Conservation (phyloP, 2,797 vertebrate genomes). For the Natrix natrix region DNA sequence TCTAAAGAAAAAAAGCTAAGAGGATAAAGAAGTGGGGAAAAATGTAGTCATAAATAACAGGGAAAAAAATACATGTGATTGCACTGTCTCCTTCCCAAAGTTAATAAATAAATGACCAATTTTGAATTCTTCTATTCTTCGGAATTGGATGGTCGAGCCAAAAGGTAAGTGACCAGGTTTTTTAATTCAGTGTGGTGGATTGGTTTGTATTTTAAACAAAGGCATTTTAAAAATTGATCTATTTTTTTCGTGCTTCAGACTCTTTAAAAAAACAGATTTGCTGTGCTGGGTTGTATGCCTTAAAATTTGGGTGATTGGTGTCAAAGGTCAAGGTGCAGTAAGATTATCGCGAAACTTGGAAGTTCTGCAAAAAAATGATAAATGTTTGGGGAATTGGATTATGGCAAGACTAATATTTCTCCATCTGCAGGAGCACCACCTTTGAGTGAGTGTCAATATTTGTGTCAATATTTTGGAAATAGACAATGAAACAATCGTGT, state of each 20-base stretch:
- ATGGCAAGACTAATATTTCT: neutral
- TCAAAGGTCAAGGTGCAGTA: neutral
- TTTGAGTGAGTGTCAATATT: neutral
- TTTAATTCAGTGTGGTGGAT: neutral
- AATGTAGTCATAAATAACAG: neutral
- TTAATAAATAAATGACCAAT: neutral
- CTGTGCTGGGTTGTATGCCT: neutral
- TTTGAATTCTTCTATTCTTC: neutral
- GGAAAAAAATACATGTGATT: neutral
- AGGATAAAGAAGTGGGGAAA: neutral
- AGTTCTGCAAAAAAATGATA: neutral
- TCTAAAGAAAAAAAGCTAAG: neutral
- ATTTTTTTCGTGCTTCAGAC: neutral
- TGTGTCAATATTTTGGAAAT: neutral
- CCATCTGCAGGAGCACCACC: no score
- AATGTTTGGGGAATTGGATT: neutral
- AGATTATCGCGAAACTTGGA: neutral
- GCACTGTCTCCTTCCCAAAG: neutral
- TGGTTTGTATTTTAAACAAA: neutral
- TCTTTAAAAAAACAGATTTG: neutral
- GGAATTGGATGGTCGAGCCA: neutral
- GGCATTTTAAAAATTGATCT: neutral
- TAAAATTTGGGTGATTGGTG: neutral
- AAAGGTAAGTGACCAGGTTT: neutral
- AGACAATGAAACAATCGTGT: neutral